Evolutionary conservation across 2,888 invertebrate species (phyloP).

Genomic region (Sussaba pulchella): DNA sequence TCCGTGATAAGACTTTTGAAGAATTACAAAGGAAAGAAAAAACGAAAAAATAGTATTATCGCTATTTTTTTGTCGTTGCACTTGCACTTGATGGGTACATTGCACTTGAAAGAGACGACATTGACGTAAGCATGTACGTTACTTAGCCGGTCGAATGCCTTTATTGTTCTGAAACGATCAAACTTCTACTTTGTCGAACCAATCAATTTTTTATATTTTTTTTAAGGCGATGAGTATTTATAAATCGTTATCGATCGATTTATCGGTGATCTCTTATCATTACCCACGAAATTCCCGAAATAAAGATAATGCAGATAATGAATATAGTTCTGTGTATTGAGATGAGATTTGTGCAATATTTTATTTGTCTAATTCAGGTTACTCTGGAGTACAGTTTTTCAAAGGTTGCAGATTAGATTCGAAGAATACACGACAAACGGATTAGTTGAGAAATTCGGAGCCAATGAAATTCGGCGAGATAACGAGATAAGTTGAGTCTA

Average conservation of each 20-base stretch:
- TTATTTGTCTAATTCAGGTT: not conserved
- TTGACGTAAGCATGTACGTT: slow-evolving; percentile 3
- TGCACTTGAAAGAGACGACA: slow-evolving; percentile 4
- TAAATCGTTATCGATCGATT: not conserved
- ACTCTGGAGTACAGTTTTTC: not conserved
- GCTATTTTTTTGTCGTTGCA: slow-evolving; percentile 6
- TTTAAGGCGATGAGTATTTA: not conserved
- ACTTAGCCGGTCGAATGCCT: not conserved
- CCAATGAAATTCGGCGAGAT: too few relatives aligned
- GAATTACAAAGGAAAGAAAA: slow-evolving; percentile 13
- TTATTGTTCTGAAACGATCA: too few relatives aligned
- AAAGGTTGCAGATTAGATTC: not conserved
- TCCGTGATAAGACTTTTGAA: slow-evolving; percentile 31
- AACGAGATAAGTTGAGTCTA: too few relatives aligned
- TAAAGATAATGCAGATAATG: not conserved
- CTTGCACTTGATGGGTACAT: slow-evolving; percentile 2
- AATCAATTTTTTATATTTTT: too few relatives aligned
- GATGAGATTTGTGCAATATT: not conserved
- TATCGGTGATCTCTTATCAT: not conserved
- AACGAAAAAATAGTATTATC: slow-evolving; percentile 25
- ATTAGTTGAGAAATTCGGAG: too few relatives aligned
- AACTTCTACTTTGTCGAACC: too few relatives aligned
- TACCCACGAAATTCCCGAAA: too few relatives aligned
- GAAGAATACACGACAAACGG: not conserved
- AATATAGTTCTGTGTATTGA: not conserved